These are phyloP conservation scores for Hypolimnas misippus DNA, from an alignment of 2,888 invertebrate species.

Conservation along the genomic window DNA sequence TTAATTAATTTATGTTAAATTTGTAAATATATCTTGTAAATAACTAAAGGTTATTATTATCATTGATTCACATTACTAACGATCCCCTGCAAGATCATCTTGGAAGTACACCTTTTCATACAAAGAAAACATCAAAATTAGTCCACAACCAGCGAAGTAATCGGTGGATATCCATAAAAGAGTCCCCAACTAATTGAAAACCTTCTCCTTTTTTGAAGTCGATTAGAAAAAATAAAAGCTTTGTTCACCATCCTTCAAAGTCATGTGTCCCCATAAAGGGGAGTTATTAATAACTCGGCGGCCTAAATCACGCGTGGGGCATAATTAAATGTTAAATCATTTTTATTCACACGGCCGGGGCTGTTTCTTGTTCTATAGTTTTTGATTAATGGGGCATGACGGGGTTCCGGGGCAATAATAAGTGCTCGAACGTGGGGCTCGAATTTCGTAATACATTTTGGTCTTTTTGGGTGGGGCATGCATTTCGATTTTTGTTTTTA, in stretches of 20 bases:
- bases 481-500: not conserved
- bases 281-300: slow-evolving; percentile 17
- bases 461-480: not conserved
- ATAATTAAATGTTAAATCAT: slow-evolving; percentile 38
- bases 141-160: too few species aligned
- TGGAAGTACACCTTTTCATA: too few species aligned
- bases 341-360: slow-evolving; percentile 14
- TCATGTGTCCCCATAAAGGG: slow-evolving; percentile 2
- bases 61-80: too few species aligned
- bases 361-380: slow-evolving; percentile 1
- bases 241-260: not conserved
- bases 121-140: too few species aligned
- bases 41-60: too few species aligned
- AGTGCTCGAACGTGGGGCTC: not conserved
- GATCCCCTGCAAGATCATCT: too few species aligned
- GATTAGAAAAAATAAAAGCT: too few species aligned
- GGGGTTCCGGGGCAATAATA: slow-evolving; percentile 10
- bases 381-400: slow-evolving; percentile 9
- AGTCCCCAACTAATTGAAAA: too few species aligned
- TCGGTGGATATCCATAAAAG: too few species aligned
- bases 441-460: not conserved
- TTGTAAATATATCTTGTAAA: too few species aligned
- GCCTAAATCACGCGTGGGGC: slow-evolving; percentile 32
- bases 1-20: too few species aligned
- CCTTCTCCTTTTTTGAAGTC: too few species aligned